These are phyloP conservation scores for Drosophila niveifrons DNA, from an alignment of 2,888 invertebrate species.

Conservation along the genomic window DNA sequence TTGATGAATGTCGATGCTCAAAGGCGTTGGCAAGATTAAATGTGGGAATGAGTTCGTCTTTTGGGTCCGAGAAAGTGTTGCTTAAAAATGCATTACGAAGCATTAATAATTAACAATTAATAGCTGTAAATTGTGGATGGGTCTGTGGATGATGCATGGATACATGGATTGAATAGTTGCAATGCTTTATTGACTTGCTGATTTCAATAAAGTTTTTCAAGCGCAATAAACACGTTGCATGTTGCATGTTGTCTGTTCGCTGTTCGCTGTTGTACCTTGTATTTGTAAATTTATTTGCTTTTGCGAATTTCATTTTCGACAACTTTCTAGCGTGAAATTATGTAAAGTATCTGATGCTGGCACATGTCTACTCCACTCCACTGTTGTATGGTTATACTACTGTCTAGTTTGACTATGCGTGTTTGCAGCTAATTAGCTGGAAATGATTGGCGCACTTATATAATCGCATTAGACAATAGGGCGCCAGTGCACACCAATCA, in stretches of 20 bases:
- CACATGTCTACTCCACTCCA: background rate
- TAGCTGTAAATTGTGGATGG: constrained; percentile 24
- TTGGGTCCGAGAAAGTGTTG: constrained; percentile 67
- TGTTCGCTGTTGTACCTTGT: constrained; percentile 6
- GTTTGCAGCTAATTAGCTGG: constrained; percentile 68
- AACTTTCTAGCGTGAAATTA: constrained; percentile 78
- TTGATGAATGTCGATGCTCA: constrained; percentile 1
- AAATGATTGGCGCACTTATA: constrained; percentile 60
- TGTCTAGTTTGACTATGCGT: constrained; percentile 52
- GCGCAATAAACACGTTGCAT: constrained; percentile 18
- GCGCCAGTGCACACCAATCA: constrained; percentile 30
- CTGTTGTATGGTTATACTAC: background rate
- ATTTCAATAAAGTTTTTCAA: constrained; percentile 24
- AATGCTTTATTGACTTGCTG: constrained; percentile 47
- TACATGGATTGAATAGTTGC: constrained; percentile 11
- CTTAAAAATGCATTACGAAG: constrained; percentile 70
- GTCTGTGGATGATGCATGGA: background rate
- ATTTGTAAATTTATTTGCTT: constrained; percentile 34
- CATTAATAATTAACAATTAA: constrained; percentile 62
- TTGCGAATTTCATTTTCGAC: constrained; percentile 70
- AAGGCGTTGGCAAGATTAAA: constrained; percentile 14
- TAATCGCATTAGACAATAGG: constrained; percentile 75
- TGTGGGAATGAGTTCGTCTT: constrained; percentile 41
- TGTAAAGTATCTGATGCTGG: constrained; percentile 63
- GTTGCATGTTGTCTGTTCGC: constrained; percentile 40